These are phyloP conservation scores for Eupristina koningsbergeri DNA, from an alignment of 1,140 invertebrate genomes.

Conservation along the genomic window DNA sequence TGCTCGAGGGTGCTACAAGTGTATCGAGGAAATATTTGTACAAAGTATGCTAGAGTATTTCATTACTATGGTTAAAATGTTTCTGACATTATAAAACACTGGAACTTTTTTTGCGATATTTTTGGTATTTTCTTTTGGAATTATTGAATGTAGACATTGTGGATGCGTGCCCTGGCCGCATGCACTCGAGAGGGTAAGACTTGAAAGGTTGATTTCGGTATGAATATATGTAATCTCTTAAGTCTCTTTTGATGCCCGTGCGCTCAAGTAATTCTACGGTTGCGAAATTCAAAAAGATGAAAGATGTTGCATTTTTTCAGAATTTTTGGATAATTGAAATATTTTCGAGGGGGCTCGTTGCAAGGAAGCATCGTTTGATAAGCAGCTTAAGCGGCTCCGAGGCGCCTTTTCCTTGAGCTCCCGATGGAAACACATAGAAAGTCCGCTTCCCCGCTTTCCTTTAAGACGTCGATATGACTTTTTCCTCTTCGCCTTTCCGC, in stretches of 20 bases:
- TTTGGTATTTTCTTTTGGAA: background rate
- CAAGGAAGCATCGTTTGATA: background rate
- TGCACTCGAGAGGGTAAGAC: background rate
- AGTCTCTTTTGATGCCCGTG: too few species aligned
- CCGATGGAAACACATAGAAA: background rate
- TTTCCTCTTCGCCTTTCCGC: background rate
- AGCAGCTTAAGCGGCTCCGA: background rate
- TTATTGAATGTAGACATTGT: too few species aligned
- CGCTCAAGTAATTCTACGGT: background rate
- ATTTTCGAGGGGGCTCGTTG: background rate
- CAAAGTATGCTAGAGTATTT: background rate
- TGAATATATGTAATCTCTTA: background rate
- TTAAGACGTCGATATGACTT: background rate
- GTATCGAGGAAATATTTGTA: background rate
- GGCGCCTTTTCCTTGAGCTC: background rate
- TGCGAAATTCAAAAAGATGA: background rate
- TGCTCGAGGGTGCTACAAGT: background rate
- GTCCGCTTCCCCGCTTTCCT: background rate
- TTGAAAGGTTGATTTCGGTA: background rate
- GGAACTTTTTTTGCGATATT: background rate
- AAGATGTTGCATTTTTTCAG: background rate
- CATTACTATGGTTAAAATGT: background rate
- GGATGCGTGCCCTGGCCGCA: too few species aligned
- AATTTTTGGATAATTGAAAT: constrained; percentile 6
- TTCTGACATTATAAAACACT: background rate